Base-by-base conservation (phyloP, 2,888 invertebrate species). In the Andricus quercusramuli region DNA sequence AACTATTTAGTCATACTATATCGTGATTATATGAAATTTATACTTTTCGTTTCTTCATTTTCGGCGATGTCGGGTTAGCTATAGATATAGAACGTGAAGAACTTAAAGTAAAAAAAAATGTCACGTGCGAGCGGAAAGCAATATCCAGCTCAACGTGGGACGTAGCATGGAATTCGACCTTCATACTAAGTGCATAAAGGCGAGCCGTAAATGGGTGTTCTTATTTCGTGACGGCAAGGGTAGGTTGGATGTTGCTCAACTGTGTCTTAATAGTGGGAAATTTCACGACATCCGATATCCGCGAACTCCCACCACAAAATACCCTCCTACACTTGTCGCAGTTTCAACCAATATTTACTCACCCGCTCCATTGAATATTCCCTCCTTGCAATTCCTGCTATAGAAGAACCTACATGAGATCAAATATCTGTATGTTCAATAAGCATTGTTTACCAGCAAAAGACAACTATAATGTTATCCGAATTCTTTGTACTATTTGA, bases 291-390 rank as follows among this genome's bases (percentile, higher is more conserved):
- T 83, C 83, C 85, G 85, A 86, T 86, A 87, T 82, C 80, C 82
- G 78, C 80, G 82, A 81, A 66, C 80, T 41, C 37, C 83, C 81
- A 78, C 64, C 78, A 79, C 77, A 79, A 62, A 17, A 47, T 2
- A 15, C 56, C 32, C 76, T 44, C 25, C 47, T 20, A 78, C 68
- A 77, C 79, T 80, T 83, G 85, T 83, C 85, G 84, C 82, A 85
- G 74, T 84, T 87, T 90, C 89, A 90, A 92, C 86, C 88, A 90
- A 91, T 91, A 92, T 92, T 92, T 91, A 91, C 88, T 85, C 86
- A 86, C 85, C 86, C 86, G 89, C 87, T 84, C 84, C 88, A 91
- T 91, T 90, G 89, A 90, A 90, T 90, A 91, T 91, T 91, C 89
- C 81, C 85, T 79, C 79, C 86, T 83, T 83, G 88, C 86, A 85